Conservation (phyloP, 2,113 vertebrate genomes). For the Eubucco bourcierii region DNA sequence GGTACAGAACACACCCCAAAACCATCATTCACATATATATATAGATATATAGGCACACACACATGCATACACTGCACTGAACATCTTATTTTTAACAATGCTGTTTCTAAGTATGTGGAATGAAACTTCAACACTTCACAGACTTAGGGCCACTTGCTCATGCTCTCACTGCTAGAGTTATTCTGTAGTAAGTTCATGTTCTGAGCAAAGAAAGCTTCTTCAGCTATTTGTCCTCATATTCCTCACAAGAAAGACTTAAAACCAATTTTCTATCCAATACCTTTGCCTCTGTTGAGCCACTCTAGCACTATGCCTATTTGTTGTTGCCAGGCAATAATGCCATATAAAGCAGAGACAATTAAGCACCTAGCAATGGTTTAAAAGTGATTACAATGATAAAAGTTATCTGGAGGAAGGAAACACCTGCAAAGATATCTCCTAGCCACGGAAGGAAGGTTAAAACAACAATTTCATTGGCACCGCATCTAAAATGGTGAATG, state of each 20-base stretch:
- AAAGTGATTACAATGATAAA: not conserved
- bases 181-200: not conserved
- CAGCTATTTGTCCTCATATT: not conserved
- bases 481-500: not conserved
- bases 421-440: not conserved
- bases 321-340: not conserved
- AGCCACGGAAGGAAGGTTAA: not conserved
- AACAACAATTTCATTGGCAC: not conserved
- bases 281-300: not conserved
- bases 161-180: not conserved
- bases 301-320: not conserved
- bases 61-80: not conserved
- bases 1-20: not conserved
- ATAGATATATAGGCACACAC: not conserved
- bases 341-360: not conserved
- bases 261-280: not conserved
- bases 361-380: not conserved
- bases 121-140: not conserved
- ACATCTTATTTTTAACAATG: not conserved
- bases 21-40: not conserved
- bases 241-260: not conserved
- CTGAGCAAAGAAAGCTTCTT: not conserved
- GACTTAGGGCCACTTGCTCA: not conserved
- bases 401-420: not conserved
- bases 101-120: not conserved